phyloP scores from a whole-genome alignment of 64 coral and sea anemone genomes.

The Montipora efflorescens region DNA sequence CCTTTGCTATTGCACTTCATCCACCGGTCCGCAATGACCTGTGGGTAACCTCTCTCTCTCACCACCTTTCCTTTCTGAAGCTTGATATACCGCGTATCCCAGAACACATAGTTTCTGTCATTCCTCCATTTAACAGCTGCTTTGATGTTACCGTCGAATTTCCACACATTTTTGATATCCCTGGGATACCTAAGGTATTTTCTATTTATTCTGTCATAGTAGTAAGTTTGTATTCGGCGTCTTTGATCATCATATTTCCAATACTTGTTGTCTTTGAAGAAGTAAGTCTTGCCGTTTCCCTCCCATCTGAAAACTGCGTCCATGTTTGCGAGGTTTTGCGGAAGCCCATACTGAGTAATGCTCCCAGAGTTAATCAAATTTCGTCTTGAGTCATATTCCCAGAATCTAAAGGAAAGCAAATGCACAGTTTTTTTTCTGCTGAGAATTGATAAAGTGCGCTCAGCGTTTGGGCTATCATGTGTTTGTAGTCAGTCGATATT shows the following conservation, averaged over 20 bases:
- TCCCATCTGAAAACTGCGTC: slow-evolving; percentile 88
- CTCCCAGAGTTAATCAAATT: not conserved
- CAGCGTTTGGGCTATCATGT: too few relatives aligned
- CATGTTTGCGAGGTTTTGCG: slow-evolving; percentile 48
- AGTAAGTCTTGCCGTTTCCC: slow-evolving; percentile 52
- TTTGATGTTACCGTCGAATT: slow-evolving; percentile 55
- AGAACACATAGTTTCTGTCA: slow-evolving; percentile 79
- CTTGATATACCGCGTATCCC: slow-evolving; percentile 54
- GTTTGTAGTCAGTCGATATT: too few relatives aligned
- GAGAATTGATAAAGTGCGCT: too few relatives aligned
- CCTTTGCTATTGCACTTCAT: slow-evolving; percentile 47
- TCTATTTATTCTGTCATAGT: slow-evolving; percentile 28
- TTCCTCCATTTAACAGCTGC: slow-evolving; percentile 77
- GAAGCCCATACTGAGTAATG: slow-evolving; percentile 17
- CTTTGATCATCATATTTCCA: slow-evolving; percentile 56
- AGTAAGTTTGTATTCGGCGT: not conserved
- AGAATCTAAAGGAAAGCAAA: not conserved
- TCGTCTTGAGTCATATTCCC: slow-evolving; percentile 26
- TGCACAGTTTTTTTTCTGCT: not conserved
- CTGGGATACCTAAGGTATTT: slow-evolving; percentile 65
- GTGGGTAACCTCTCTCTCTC: slow-evolving; percentile 8
- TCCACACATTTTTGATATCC: slow-evolving; percentile 52
- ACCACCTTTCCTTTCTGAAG: slow-evolving; percentile 39
- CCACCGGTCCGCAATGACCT: slow-evolving; percentile 42
- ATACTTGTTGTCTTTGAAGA: slow-evolving; percentile 68